Conservation (phyloP, 2,113 vertebrate species). For the Carettochelys insculpta region DNA sequence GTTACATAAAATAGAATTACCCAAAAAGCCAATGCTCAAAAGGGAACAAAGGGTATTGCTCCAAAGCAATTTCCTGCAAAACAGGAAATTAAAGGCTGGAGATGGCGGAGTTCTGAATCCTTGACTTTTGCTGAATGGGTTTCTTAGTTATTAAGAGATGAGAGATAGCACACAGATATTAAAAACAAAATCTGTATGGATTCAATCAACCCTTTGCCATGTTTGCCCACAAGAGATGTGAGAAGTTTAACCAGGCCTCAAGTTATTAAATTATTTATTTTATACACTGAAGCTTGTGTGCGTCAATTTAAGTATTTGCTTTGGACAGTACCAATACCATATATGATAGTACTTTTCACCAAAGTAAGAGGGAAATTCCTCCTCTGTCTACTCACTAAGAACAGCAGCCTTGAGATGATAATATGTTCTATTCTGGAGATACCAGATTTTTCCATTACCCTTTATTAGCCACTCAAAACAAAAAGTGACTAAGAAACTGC, state of each 20-base stretch:
- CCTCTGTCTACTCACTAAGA: not conserved
- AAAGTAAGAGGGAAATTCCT: not conserved
- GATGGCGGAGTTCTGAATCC: conserved; percentile 53
- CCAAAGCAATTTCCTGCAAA: conserved; percentile 89
- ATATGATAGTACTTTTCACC: conserved; percentile 1
- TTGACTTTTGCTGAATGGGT: conserved; percentile 40
- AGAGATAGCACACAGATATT: conserved; percentile 77
- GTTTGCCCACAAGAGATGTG: conserved; percentile 42
- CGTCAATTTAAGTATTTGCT: conserved; percentile 24
- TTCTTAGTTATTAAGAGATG: conserved; percentile 83
- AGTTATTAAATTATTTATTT: conserved; percentile 38
- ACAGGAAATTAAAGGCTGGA: conserved; percentile 94
- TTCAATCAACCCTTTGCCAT: conserved; percentile 40
- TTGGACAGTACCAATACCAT: conserved; percentile 11
- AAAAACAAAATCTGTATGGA: conserved; percentile 66
- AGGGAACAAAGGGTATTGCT: conserved; percentile 63
- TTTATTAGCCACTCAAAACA: conserved; percentile 2
- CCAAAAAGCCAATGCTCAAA: conserved; percentile 32
- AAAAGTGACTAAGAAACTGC: not conserved
- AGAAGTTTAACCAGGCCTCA: conserved; percentile 39
- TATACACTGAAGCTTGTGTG: conserved; percentile 7
- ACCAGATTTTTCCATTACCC: not conserved
- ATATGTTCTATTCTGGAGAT: not conserved
- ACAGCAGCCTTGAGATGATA: not conserved
- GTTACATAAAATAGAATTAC: not conserved